Base-by-base conservation (phyloP, 2,113 vertebrate genomes). In the Leptocoma aspasia region DNA sequence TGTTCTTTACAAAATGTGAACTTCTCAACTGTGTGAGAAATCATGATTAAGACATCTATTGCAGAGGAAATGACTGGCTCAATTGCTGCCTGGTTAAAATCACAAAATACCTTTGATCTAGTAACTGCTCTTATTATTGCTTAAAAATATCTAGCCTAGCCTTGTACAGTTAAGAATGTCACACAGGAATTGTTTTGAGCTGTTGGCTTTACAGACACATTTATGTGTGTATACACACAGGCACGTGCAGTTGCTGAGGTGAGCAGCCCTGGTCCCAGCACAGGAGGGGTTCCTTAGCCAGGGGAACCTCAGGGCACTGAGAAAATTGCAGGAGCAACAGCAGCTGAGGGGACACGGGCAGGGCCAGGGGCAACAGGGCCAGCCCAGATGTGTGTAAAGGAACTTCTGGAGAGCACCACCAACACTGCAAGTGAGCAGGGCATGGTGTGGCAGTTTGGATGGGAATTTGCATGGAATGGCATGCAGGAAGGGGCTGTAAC, bases 361-460 rank as follows among this genome's bases (percentile, higher is more conserved):
- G n/a, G 21, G 30, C 41, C 41, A 22, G 63, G 14, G 14, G 9
- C 45, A 66, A 8, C 33, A 44, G 86, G 33, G 31, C 30, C 2
- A 49, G 30, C 47, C 54, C 47, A 68, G 39, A 18, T 0, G 0
- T 10, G 23, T 39, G n/a, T 52, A 6, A 41, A 60, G 33, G n/a
- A 75, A 53, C 24, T 41, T 49, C 3, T 60, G 45, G 39, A 24
- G 39, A 41, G 61, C 69, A 15, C 23, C 60, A 41, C 0, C 0
- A 65, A 11, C 31, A 44, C 8, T 35, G 57, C 30, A 9, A 56
- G 54, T 61, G 39, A 68, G 30, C 33, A 81, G 81, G 44, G 37
- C 11, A 11, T 16, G 52, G 53, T 45, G 45, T 39, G 41, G 30
- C n/a, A 54, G 11, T 31, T 47, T 18, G 39, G 20, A 5, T 47